A percentile compares a stretch with the other conserved stretches of the same genome.
Conservation (phyloP, 2,888 invertebrate genomes). For the Palloptera scutellata region DNA sequence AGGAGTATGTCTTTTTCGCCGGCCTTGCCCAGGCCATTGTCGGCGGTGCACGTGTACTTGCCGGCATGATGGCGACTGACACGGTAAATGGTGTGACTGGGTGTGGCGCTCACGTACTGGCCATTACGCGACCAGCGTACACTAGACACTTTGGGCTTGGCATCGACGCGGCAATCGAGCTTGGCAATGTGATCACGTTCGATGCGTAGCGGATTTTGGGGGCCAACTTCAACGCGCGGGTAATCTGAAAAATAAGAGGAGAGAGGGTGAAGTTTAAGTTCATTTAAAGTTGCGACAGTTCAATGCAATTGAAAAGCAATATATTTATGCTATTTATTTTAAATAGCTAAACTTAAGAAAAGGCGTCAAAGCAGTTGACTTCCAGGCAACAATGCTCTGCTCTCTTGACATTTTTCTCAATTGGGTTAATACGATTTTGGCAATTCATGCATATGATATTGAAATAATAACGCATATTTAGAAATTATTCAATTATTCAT, state of each 20-base stretch:
- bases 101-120: conserved; percentile 81
- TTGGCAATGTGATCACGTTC: conserved; percentile 86
- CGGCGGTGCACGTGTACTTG: conserved; percentile 86
- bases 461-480: no score
- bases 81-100: conserved; percentile 78
- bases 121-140: conserved; percentile 89
- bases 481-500: neutral
- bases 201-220: conserved; percentile 87
- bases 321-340: no score
- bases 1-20: conserved; percentile 83
- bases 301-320: no score
- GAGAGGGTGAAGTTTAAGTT: no score
- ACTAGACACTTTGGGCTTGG: conserved; percentile 85
- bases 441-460: no score
- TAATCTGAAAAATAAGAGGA: conserved; percentile 71
- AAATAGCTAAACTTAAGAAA: no score
- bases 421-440: no score
- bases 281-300: no score
- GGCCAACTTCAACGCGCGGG: conserved; percentile 90
- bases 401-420: no score
- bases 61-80: conserved; percentile 88
- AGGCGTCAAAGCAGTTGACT: no score
- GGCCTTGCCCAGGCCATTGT: conserved; percentile 81
- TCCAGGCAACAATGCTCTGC: no score
- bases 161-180: conserved; percentile 87